Percentiles rank a stretch among this genome's conserved stretches.
phyloP scores from a whole-genome alignment of 1,140 invertebrate genomes.

The Leptinotarsa lineolata region DNA sequence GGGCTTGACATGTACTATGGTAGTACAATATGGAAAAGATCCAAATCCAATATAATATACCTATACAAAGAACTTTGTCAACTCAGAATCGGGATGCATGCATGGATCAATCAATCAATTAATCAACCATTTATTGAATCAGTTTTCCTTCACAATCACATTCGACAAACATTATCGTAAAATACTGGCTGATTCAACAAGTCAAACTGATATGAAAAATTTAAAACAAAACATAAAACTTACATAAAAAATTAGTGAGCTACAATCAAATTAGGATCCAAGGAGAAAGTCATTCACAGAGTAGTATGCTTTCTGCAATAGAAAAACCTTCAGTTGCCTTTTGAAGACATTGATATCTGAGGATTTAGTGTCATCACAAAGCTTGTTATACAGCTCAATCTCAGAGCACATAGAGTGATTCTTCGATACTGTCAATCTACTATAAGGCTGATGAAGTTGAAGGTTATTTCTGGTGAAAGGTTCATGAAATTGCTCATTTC shows the following conservation, averaged over 20 bases:
- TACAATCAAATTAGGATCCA: conserved; percentile 4
- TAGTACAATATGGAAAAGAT: too few species aligned
- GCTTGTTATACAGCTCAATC: conserved; percentile 4
- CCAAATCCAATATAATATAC: too few species aligned
- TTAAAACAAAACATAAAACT: background rate
- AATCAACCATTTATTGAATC: too few species aligned
- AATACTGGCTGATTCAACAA: conserved; percentile 11
- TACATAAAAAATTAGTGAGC: background rate
- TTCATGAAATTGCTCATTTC: conserved; percentile 1
- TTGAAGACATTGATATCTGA: conserved; percentile 12
- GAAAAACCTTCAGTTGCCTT: background rate
- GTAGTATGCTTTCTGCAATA: too few species aligned
- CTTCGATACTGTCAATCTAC: too few species aligned
- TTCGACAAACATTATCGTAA: background rate
- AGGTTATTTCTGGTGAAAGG: background rate
- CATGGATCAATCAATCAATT: too few species aligned
- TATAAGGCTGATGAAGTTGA: too few species aligned
- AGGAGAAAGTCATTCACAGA: conserved; percentile 10
- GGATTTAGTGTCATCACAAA: background rate
- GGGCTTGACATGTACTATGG: too few species aligned
- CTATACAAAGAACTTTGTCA: too few species aligned
- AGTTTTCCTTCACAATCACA: too few species aligned
- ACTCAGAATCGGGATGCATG: too few species aligned
- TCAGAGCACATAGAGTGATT: background rate
- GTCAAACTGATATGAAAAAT: background rate